Evolutionary conservation across 2,888 invertebrate genomes (phyloP).

Genomic region (Tachina fera): DNA sequence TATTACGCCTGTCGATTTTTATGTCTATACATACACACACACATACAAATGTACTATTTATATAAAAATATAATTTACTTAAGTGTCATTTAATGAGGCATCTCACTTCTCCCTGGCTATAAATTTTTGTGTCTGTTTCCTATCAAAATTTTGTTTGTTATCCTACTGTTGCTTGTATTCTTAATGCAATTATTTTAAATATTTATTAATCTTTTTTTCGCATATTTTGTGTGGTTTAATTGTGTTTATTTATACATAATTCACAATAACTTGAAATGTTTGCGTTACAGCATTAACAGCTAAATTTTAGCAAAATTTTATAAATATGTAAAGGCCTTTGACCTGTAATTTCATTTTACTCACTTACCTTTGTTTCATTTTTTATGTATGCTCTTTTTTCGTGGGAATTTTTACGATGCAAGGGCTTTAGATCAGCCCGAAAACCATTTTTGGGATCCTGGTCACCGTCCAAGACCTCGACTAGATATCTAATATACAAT

Average conservation of each 20-base stretch:
- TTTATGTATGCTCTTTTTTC: slow-evolving; percentile 78
- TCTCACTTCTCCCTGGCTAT: slow-evolving; percentile 39
- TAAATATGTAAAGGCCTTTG: not conserved
- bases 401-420: slow-evolving; percentile 81
- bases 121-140: slow-evolving; percentile 58
- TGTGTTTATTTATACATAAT: slow-evolving; percentile 10
- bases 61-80: slow-evolving; percentile 69
- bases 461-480: slow-evolving; percentile 94
- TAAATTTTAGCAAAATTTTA: slow-evolving; percentile 9
- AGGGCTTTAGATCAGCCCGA: slow-evolving; percentile 90
- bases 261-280: not conserved
- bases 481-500: slow-evolving; percentile 95
- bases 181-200: slow-evolving; percentile 6
- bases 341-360: not conserved
- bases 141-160: slow-evolving; percentile 55
- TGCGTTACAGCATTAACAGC: slow-evolving; percentile 9
- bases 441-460: slow-evolving; percentile 92
- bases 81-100: slow-evolving; percentile 71
- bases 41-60: too few species aligned
- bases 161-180: slow-evolving; percentile 16
- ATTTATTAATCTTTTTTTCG: slow-evolving; percentile 42
- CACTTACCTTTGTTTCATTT: slow-evolving; percentile 78
- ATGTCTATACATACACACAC: slow-evolving; percentile 9
- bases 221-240: slow-evolving; percentile 27
- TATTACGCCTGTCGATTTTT: slow-evolving; percentile 48